These are phyloP conservation scores for Drosophila aff. DNA, from an alignment of 1,140 invertebrate species.

Conservation along the genomic window DNA sequence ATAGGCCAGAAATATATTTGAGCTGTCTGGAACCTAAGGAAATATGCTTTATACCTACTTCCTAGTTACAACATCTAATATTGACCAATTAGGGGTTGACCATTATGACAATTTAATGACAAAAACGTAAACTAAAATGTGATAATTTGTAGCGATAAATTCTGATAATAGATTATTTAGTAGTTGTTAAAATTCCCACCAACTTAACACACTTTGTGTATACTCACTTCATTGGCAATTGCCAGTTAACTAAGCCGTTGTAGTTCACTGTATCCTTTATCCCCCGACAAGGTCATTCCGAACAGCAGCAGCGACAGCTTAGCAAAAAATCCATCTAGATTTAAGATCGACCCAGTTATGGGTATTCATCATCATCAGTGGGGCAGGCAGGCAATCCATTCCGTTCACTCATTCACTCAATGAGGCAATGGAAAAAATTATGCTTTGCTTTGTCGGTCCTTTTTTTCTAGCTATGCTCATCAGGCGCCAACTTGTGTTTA, in stretches of 20 bases:
- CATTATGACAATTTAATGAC: background rate
- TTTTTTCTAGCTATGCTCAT: constrained; percentile 26
- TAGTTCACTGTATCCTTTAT: constrained; percentile 29
- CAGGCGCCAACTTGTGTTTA: constrained; percentile 51
- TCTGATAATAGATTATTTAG: background rate
- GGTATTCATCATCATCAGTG: constrained; percentile 40
- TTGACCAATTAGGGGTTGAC: background rate
- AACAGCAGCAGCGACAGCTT: constrained; percentile 10
- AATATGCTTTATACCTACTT: background rate
- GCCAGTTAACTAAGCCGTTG: background rate
- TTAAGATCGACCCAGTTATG: constrained; percentile 44
- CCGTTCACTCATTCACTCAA: constrained; percentile 12
- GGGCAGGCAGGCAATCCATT: constrained; percentile 6
- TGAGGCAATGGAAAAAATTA: constrained; percentile 27
- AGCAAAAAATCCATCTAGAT: constrained; percentile 33
- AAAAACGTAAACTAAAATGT: background rate
- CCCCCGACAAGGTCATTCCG: constrained; percentile 30
- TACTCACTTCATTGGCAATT: constrained; percentile 30
- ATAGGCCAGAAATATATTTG: background rate
- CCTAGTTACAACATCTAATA: background rate
- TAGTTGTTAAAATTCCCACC: constrained; percentile 8
- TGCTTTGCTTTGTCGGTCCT: constrained; percentile 17
- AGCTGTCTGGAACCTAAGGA: background rate
- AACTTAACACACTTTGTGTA: constrained; percentile 23
- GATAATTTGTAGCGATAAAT: constrained; percentile 1